These are phyloP conservation scores for Zapus hudsonius DNA, from an alignment of 2,113 vertebrate genomes.

Conservation along the genomic window DNA sequence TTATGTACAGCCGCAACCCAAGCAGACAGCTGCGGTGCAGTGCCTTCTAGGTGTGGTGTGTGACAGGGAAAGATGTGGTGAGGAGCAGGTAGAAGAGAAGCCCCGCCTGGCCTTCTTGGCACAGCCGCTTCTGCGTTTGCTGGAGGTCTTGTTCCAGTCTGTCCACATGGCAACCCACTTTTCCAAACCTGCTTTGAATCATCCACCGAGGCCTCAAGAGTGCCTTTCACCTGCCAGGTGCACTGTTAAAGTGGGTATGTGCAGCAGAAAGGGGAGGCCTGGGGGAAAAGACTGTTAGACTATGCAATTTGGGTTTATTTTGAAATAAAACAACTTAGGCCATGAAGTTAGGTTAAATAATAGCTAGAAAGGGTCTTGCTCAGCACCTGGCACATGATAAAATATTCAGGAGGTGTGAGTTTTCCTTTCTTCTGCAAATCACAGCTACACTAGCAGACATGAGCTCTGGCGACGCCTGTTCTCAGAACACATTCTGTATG, in stretches of 20 bases:
- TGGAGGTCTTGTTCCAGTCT: background rate
- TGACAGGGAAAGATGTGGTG: background rate
- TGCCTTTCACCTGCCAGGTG: conserved; percentile 9
- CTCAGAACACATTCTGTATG: background rate
- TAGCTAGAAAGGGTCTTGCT: background rate
- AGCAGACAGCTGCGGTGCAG: background rate
- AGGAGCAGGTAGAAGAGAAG: background rate
- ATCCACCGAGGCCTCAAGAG: background rate
- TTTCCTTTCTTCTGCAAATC: conserved; percentile 30
- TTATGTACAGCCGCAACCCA: background rate
- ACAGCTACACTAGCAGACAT: background rate
- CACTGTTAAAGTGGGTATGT: background rate
- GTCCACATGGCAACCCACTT: background rate
- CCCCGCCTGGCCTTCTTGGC: rapidly evolving
- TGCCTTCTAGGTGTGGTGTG: background rate
- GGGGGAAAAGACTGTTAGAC: background rate
- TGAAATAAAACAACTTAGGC: conserved; percentile 58
- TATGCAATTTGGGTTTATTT: background rate
- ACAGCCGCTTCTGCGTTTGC: background rate
- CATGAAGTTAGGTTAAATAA: conserved; percentile 41
- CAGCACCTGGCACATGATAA: conserved; percentile 10
- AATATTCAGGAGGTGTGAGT: background rate
- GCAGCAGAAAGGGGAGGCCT: background rate
- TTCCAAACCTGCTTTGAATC: conserved; percentile 42
- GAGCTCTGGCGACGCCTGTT: background rate